Percentiles rank a stretch among this genome's conserved stretches.
Conservation (phyloP, 2,797 vertebrate genomes). For the Calcarius lapponicus region DNA sequence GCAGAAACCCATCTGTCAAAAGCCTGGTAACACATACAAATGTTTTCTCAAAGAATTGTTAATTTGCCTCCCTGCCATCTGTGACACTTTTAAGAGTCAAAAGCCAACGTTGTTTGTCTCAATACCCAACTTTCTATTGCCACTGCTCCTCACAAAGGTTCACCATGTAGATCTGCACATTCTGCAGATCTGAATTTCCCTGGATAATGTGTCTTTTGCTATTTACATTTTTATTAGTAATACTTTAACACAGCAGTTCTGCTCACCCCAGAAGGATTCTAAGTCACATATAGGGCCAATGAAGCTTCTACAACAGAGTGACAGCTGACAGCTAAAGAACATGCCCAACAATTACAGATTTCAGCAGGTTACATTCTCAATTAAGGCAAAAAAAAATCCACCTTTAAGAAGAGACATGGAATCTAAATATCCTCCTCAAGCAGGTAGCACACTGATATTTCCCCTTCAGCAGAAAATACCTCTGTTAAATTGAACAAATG, state of each 20-base stretch:
- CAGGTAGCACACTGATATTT: background rate
- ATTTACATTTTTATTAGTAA: background rate
- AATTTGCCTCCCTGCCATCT: background rate
- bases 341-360: background rate
- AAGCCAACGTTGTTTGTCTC: background rate
- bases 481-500: background rate
- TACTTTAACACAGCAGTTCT: background rate
- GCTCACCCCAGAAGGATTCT: background rate
- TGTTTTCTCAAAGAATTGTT: constrained; percentile 17
- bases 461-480: background rate
- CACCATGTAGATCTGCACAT: background rate
- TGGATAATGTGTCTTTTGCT: background rate
- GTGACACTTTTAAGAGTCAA: background rate
- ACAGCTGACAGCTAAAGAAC: background rate
- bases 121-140: background rate
- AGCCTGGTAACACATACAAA: background rate
- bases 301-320: background rate
- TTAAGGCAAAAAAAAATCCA: background rate
- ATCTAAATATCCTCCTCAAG: background rate
- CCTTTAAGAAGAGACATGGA: background rate
- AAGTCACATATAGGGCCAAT: background rate
- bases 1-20: constrained; percentile 10
- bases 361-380: background rate
- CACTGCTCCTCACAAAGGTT: background rate
- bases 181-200: background rate